These are phyloP conservation scores for Lasioglossum pauxillum DNA, from an alignment of 2,888 invertebrate genomes.

Conservation along the genomic window DNA sequence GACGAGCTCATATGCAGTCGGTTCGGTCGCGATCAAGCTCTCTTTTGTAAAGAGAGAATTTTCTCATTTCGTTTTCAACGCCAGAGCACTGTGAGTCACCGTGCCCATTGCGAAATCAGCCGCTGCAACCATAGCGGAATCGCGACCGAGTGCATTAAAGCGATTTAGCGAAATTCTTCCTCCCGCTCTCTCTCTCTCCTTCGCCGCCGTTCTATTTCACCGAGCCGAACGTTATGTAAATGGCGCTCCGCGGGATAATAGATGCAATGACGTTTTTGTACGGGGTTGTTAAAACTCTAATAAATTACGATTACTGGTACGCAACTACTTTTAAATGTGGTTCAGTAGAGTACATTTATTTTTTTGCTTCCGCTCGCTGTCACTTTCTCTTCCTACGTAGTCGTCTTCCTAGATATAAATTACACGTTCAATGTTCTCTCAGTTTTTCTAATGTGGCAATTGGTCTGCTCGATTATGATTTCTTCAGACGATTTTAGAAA, in stretches of 20 bases:
- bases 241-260: constrained; percentile 26
- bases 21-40: not conserved
- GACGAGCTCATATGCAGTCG: not conserved
- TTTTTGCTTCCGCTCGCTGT: too few relatives aligned
- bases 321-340: not conserved
- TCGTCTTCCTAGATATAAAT: not conserved
- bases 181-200: not conserved
- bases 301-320: not conserved
- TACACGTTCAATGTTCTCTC: not conserved
- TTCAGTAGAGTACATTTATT: not conserved
- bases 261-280: not conserved
- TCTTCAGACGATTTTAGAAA: too few relatives aligned
- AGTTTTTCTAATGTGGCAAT: not conserved
- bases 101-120: constrained; percentile 52
- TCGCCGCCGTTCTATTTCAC: not conserved
- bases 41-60: constrained; percentile 40
- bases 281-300: not conserved
- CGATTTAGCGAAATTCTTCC: constrained; percentile 41
- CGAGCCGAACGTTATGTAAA: constrained; percentile 9
- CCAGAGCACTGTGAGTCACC: constrained; percentile 47
- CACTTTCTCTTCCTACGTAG: not conserved
- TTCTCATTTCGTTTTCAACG: constrained; percentile 60
- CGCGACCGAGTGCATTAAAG: constrained; percentile 42
- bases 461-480: too few relatives aligned
- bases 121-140: constrained; percentile 33